Evolutionary conservation across 2,113 vertebrate genomes (phyloP), one percentile per base, ranked within the genome.

Genomic region (Chloebia gouldiae): DNA sequence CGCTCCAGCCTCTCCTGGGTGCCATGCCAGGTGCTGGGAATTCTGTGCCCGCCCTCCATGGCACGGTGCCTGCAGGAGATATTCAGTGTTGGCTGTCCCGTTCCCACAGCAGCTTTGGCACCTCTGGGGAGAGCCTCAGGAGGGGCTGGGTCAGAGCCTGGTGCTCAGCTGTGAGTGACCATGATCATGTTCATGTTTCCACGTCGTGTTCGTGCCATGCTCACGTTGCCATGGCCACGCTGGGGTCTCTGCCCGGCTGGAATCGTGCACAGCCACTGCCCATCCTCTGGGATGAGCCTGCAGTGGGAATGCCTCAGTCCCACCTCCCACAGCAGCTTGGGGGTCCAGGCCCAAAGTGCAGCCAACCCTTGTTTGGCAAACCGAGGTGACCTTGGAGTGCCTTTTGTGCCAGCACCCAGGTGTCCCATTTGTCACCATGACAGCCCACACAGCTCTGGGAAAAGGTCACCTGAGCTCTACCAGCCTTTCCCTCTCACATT

Each of bases 391-490:
- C 42, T 88, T 69, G 8, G 2, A 56, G 68, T 27, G 53, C 59
- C 13, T 2, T 45, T 73, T 42, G 78, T 77, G 80, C 35, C 80
- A 61, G 77, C 1, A 0, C 71, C 75, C 76, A 25, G 56, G 68
- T 65, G 77, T 61, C 81, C 95, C 90, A 64, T 92, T 57, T 57
- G 37, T 96, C 94, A 78, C 18, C 1, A 6, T 17, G 13, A 93
- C 83, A 89, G 73, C 45, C 56, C 18, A 2, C 83, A n/a, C 11
- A 0, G 78, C 90, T 95, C 66, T 25, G 5, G 71, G 90, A 83
- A 95, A 97, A 97, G 96, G 96, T 96, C 96, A 92, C 60, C 57
- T 39, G 68, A 66, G 88, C 95, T 92, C 14, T 11, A 82, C 65
- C 91, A 92, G 85, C 81, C 86, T 85, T 91, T 80, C 66, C 75